These are phyloP conservation scores for fruit fly (Drosophila melanogaster) DNA, from an alignment of 1,140 invertebrate genomes.

Conservation along the genomic window Release_6_plus_ISO1_MT NC_004354.4:7709501-7710000, in stretches of 20 bases:
- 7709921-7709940: conserved; percentile 39
- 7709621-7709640: conserved; percentile 12
- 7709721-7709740: too few species aligned
- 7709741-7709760: background rate
- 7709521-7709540: conserved; percentile 18
- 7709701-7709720: background rate
- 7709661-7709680: conserved; percentile 7
- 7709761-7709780: too few species aligned
- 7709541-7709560: conserved; percentile 72
- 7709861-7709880: background rate
- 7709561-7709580: conserved; percentile 44
- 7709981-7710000: conserved; percentile 10
- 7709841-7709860: background rate
- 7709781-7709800: too few species aligned
- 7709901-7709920: conserved; percentile 19
- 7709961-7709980: background rate
- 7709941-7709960: conserved; percentile 34
- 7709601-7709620: conserved; percentile 27
- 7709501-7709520: background rate
- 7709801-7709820: background rate
- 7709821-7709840: background rate
- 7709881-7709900: background rate
- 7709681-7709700: conserved; percentile 9
- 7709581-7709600: conserved; percentile 19
- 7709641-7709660: conserved; percentile 1